Conservation (phyloP, 1,140 invertebrate genomes). For the Frieseomelitta varia region DNA sequence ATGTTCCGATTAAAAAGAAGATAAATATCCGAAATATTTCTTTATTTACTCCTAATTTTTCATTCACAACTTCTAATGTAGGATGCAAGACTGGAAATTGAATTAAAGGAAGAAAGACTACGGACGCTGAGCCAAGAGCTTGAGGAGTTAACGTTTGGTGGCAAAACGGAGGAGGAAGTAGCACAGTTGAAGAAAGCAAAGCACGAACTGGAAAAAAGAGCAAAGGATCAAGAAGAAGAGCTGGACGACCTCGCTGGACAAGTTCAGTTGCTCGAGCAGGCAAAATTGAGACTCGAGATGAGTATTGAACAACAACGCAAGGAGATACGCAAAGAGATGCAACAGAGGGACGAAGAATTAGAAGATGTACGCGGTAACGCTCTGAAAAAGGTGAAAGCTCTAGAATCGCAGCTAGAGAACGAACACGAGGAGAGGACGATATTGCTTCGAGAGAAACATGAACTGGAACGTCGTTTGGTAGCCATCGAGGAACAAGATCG, state of each 20-base stretch:
- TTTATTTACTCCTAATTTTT: neutral
- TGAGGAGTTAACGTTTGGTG: constrained; percentile 91
- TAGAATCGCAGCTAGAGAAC: constrained; percentile 94
- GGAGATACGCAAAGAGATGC: constrained; percentile 92
- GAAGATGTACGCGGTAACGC: constrained; percentile 94
- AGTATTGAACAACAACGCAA: constrained; percentile 94
- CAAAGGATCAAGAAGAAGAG: constrained; percentile 97
- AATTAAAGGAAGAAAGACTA: constrained; percentile 93
- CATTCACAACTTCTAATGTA: constrained; percentile 72
- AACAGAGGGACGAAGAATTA: constrained; percentile 95
- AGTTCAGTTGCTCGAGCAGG: constrained; percentile 92
- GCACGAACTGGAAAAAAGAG: constrained; percentile 92
- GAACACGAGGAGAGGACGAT: constrained; percentile 96
- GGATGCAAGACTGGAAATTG: constrained; percentile 92
- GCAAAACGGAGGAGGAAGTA: constrained; percentile 93
- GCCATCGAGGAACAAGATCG: constrained; percentile 89
- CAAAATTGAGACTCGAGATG: constrained; percentile 96
- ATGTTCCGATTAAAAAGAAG: too few relatives aligned
- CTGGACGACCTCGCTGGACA: constrained; percentile 96
- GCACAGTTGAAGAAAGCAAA: constrained; percentile 91
- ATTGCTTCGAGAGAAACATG: constrained; percentile 93
- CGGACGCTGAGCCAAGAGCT: constrained; percentile 90
- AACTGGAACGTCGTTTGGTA: constrained; percentile 92
- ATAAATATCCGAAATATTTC: too few relatives aligned
- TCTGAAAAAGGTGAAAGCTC: constrained; percentile 95